Conservation (phyloP, 2,888 invertebrate species). For the Eupithecia exiguata region DNA sequence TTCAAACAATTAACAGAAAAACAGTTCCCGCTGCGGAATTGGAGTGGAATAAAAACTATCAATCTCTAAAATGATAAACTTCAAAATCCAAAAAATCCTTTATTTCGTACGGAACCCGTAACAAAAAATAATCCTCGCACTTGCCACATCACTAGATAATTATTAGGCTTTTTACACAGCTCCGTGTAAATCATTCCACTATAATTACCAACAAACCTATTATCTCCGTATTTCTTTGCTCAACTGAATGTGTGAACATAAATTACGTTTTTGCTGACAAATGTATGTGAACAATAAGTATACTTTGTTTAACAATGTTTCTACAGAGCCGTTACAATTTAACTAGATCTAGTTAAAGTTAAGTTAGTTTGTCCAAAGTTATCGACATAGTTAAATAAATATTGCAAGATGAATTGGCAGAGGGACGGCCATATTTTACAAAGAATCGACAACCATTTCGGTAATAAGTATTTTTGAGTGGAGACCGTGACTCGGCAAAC, state of each 20-base stretch:
- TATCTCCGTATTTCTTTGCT: constrained; percentile 46
- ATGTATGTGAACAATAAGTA: constrained; percentile 1
- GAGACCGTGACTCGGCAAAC: too few species aligned
- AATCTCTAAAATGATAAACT: not conserved
- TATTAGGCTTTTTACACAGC: constrained; percentile 39
- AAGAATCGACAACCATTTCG: too few species aligned
- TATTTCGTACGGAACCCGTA: constrained; percentile 21
- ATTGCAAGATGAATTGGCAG: too few species aligned
- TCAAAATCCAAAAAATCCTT: not conserved
- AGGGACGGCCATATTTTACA: too few species aligned
- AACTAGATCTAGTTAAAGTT: not conserved
- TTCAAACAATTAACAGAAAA: not conserved
- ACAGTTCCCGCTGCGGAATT: not conserved
- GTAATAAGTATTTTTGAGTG: too few species aligned
- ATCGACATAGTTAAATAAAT: too few species aligned
- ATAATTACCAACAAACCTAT: constrained; percentile 59
- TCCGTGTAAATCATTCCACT: constrained; percentile 56
- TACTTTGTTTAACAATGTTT: not conserved
- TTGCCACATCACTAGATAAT: constrained; percentile 26
- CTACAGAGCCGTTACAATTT: not conserved
- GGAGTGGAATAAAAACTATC: too few species aligned
- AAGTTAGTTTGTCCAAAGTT: not conserved
- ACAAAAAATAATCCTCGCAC: not conserved
- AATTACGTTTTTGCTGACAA: constrained; percentile 43
- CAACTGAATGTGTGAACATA: constrained; percentile 57